These are phyloP conservation scores for Porites cylindrica DNA, from an alignment of 92 coral and sea anemone genomes.

Conservation along the genomic window DNA sequence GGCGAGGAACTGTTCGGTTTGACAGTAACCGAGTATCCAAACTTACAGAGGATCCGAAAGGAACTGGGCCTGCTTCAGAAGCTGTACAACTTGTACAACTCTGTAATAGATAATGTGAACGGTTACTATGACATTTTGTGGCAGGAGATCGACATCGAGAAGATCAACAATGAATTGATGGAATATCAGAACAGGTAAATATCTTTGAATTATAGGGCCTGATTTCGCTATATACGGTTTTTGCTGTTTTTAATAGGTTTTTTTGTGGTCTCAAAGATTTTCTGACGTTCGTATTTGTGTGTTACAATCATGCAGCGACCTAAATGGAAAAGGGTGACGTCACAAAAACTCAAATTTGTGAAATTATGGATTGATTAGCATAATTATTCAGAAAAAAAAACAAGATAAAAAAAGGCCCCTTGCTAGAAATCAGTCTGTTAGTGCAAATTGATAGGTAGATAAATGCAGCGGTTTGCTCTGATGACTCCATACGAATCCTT, in stretches of 20 bases:
- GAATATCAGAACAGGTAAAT: constrained; percentile 97
- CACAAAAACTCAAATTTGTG: too few relatives aligned
- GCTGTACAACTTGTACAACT: constrained; percentile 94
- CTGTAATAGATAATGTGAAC: constrained; percentile 97
- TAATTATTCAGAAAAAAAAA: too few relatives aligned
- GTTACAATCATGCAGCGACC: too few relatives aligned
- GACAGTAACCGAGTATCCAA: constrained; percentile 92
- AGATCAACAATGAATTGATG: constrained; percentile 88
- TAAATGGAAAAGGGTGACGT: too few relatives aligned
- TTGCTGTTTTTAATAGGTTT: too few relatives aligned
- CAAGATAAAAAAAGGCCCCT: too few relatives aligned
- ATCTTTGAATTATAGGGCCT: background rate
- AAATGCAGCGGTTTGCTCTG: too few relatives aligned
- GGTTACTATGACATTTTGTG: constrained; percentile 98
- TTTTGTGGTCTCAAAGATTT: too few relatives aligned
- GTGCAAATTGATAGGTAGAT: background rate
- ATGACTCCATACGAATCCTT: too few relatives aligned
- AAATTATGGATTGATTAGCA: too few relatives aligned
- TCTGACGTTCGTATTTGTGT: too few relatives aligned
- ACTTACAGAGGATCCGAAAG: constrained; percentile 91
- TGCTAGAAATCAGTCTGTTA: too few relatives aligned
- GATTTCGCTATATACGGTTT: background rate
- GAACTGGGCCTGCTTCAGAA: constrained; percentile 95
- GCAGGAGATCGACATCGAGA: constrained; percentile 98
- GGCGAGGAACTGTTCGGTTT: constrained; percentile 98